A percentile compares a stretch with the other conserved stretches of the same genome.
These are phyloP conservation scores for Denticeps clupeoides DNA, from an alignment of 2,797 vertebrate genomes.

Conservation along the genomic window DNA sequence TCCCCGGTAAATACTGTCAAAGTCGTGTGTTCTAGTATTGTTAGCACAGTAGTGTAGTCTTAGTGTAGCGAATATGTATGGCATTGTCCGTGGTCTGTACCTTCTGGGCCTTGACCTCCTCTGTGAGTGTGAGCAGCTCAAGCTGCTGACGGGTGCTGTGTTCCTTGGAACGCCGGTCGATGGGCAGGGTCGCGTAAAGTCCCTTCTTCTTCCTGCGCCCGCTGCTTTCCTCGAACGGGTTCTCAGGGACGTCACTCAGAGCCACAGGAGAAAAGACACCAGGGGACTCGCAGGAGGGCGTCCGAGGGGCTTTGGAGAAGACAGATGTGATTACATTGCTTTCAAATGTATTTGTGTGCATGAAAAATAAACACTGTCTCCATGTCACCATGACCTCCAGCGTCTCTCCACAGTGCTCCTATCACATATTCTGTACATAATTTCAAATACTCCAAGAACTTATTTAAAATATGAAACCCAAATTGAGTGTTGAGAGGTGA, in stretches of 20 bases:
- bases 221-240: no score
- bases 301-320: constrained; percentile 4
- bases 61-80: not conserved
- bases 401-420: no score
- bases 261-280: constrained; percentile 12
- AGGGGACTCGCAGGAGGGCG: not conserved
- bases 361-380: no score
- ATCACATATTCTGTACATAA: no score
- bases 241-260: not conserved
- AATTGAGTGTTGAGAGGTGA: no score
- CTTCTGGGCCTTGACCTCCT: constrained; percentile 85
- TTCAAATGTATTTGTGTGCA: no score
- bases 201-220: constrained; percentile 40
- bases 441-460: no score
- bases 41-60: no score
- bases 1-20: no score
- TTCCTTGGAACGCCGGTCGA: constrained; percentile 36
- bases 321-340: not conserved
- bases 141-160: constrained; percentile 55
- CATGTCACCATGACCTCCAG: no score
- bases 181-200: constrained; percentile 39
- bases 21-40: no score
- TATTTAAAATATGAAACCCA: no score
- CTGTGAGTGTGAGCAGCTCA: constrained; percentile 64
- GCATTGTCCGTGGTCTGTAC: constrained; percentile 37